Evolutionary conservation across 2,888 invertebrate genomes (phyloP), one percentile per base, ranked within the genome.

Genomic region (Caenorhabditis becei): DNA sequence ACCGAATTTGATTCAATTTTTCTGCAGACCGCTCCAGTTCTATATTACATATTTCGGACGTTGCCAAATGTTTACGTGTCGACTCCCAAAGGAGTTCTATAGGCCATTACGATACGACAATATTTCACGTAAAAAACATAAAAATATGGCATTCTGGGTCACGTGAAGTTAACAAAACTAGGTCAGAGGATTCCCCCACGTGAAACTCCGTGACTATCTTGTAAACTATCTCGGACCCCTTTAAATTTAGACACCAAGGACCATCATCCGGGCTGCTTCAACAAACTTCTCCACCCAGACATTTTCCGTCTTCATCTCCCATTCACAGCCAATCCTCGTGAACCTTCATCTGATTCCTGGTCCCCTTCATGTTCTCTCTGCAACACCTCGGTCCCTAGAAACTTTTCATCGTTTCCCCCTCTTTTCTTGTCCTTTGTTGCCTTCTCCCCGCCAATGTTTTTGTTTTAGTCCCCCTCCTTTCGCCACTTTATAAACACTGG

Each of bases 401-500:
- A 54, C 41, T 58, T 56, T 56, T 53, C 51, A 37, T 2, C 3
- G 16, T 14, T 14, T 23, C 24, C 26, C 24, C 24, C 53, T n/a
- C 18, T 47, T 58, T 59, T 32, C 37, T 11, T 59, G 61, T 53
- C 70, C 61, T 70, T 70, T 70, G 61, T 70, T 61, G 59, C 70
- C 23, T n/a, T 47, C 4, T 69, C 59, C 41, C 62, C 62, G 59
- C 20, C 62, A 56, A 63, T 65, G 65, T 72, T 72, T 72, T 65
- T 63, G 63, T 58, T 41, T 70, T 51, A 49, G 51, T n/a, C 61
- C 70, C 44, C 51, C 56, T 35, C 2, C n/a, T 4, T 32, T 47
- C 62, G 51, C 47, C 49, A 59, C 70, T 32, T 53, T 53, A 72
- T 72, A 72, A 72, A 72, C 63, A 72, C 56, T 71, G 49, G 24